Base-by-base conservation (phyloP, 2,113 vertebrate species). In the Salvelinus namaycush region DNA sequence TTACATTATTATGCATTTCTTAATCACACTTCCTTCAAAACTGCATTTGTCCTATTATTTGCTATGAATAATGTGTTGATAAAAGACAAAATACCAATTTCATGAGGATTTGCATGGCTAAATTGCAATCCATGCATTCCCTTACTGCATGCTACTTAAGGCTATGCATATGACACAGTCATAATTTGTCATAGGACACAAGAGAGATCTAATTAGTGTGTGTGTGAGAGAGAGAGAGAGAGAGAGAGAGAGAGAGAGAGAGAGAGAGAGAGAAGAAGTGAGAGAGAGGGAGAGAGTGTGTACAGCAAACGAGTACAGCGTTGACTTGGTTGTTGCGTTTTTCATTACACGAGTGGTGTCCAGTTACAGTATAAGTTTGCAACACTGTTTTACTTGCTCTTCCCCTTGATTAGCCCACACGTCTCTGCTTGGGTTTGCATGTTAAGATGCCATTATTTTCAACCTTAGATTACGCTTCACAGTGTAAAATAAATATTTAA, bases 31-130 rank as follows among this genome's bases (percentile, higher is more conserved):
- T 29, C 24, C 1, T 51, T 57, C 24, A 59, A 8, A 68, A 76
- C 49, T 3, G 77, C 49, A 20, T 44, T 57, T 62, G 66, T 20
- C 20, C 60, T 64, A n/a, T 22, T 64, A 22, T 24, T 22, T 67
- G 73, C 44, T 34, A 31, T 66, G 26, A 73, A 72, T 74, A n/a
- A 76, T 57, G 54, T 65, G 68, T 72, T 72, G 60, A 71, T 59
- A 69, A 62, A 78, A 82, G 84, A 72, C 54, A 87, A 87, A 87
- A 83, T 75, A 76, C 54, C 83, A 88, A 89, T 90, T 87, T 89
- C 87, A 87, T 83, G 88, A 84, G 79, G 54, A 82, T 89, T 83
- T 84, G 80, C 76, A 64, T 49, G 80, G 70, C 82, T 31, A 84
- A 87, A 88, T 90, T 90, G 77, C 83, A 69, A 76, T 72, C 68